These are phyloP conservation scores for Lasioglossum pauxillum DNA, from an alignment of 2,888 invertebrate species.

Conservation along the genomic window DNA sequence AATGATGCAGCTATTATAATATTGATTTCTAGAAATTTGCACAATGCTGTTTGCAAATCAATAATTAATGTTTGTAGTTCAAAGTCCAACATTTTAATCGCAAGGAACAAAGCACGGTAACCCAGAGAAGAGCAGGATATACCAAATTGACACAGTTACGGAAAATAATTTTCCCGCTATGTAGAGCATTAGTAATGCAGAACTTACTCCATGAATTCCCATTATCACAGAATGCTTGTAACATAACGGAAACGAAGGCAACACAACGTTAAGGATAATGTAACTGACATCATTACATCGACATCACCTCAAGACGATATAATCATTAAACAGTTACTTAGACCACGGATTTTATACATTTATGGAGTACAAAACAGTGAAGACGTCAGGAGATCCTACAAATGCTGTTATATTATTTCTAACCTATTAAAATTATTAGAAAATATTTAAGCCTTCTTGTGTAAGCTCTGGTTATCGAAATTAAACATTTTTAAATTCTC, in stretches of 20 bases:
- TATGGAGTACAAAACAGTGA: not conserved
- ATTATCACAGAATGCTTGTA: not conserved
- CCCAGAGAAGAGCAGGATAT: not conserved
- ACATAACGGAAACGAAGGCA: not conserved
- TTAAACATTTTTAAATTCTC: too few species aligned
- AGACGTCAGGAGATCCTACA: not conserved
- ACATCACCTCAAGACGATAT: not conserved
- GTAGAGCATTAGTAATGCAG: not conserved
- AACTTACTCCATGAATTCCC: not conserved
- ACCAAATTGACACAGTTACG: not conserved
- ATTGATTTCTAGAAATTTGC: not conserved
- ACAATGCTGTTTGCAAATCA: not conserved
- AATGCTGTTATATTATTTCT: not conserved
- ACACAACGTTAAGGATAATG: not conserved
- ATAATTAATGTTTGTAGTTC: not conserved
- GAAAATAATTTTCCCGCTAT: constrained; percentile 1
- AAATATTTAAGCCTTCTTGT: not conserved
- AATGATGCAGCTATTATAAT: not conserved
- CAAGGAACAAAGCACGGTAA: not conserved
- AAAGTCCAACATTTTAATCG: not conserved
- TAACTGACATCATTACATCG: not conserved
- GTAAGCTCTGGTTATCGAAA: not conserved
- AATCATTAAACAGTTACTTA: not conserved
- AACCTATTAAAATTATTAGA: not conserved
- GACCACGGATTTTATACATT: not conserved